Conservation (phyloP, 2,888 invertebrate species). For the Adelphocoris suturalis region DNA sequence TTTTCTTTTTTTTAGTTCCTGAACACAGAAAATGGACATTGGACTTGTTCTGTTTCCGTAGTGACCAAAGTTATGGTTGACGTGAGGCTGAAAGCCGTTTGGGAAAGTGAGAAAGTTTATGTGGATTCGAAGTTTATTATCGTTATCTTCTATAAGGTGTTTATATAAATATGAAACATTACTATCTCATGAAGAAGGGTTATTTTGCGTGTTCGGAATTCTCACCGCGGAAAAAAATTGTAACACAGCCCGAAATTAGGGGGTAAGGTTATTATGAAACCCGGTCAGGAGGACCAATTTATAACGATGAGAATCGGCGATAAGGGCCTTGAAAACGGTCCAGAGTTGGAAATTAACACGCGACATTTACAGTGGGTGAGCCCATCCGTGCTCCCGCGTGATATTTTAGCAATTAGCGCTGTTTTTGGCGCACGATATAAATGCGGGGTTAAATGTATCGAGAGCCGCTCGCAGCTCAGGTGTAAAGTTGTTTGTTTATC, state of each 20-base stretch:
- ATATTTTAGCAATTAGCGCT: constrained; percentile 23
- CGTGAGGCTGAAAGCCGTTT: no score
- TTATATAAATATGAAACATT: neutral
- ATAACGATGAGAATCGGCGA: constrained; percentile 4
- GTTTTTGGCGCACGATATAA: constrained; percentile 8
- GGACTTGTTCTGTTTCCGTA: no score
- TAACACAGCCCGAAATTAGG: neutral
- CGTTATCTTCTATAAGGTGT: neutral
- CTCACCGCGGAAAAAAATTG: neutral
- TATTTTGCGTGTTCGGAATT: neutral
- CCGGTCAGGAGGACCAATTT: constrained; percentile 11
- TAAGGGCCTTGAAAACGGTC: constrained; percentile 20
- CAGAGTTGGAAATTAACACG: constrained; percentile 42
- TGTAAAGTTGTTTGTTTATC: neutral
- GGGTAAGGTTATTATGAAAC: neutral
- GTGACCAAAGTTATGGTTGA: no score
- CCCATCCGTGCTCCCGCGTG: neutral
- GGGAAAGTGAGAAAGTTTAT: no score
- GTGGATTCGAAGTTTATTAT: neutral
- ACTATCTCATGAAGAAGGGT: neutral
- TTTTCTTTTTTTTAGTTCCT: no score
- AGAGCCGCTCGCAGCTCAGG: neutral
- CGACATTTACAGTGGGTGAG: constrained; percentile 4
- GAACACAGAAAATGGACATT: no score
- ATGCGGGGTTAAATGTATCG: constrained; percentile 10